Evolutionary conservation across 2,888 invertebrate genomes (phyloP).

Genomic region (Andrena chrysosceles): DNA sequence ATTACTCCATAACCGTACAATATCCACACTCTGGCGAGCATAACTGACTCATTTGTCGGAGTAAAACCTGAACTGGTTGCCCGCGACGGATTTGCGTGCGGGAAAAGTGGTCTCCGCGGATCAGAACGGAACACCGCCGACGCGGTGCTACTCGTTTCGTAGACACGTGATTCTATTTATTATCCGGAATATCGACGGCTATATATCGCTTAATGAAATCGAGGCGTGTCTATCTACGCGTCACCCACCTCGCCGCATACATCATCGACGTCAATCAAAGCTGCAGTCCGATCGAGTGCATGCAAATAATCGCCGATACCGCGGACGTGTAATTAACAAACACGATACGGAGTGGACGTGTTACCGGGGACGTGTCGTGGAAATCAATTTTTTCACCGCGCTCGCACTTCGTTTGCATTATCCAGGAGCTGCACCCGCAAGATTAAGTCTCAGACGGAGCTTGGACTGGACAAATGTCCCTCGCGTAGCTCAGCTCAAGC

Average conservation of each 20-base stretch:
- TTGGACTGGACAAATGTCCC: not conserved
- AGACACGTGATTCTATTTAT: slow-evolving; percentile 48
- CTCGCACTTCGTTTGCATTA: not conserved
- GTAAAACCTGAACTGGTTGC: slow-evolving; percentile 40
- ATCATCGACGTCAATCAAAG: slow-evolving; percentile 61
- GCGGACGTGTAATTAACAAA: slow-evolving; percentile 52
- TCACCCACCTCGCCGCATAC: slow-evolving; percentile 45
- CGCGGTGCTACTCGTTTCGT: slow-evolving; percentile 11
- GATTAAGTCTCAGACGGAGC: not conserved
- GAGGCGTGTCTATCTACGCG: slow-evolving; percentile 53
- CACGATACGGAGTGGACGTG: slow-evolving; percentile 41
- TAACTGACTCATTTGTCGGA: slow-evolving; percentile 41
- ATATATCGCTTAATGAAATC: slow-evolving; percentile 61
- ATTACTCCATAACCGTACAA: slow-evolving; percentile 10
- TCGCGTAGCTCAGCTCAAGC: too few relatives aligned
- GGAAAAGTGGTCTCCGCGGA: slow-evolving; percentile 26
- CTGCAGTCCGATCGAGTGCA: slow-evolving; percentile 31
- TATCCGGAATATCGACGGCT: slow-evolving; percentile 50
- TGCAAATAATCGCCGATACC: slow-evolving; percentile 46
- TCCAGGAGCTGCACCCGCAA: not conserved
- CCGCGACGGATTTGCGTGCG: slow-evolving; percentile 55
- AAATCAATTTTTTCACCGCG: slow-evolving; percentile 23
- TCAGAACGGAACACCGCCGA: slow-evolving; percentile 52
- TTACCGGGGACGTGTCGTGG: slow-evolving; percentile 30
- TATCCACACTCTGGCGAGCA: slow-evolving; percentile 11